Evolutionary conservation across 2,797 vertebrate species (phyloP).

Genomic region (Mallotus villosus): DNA sequence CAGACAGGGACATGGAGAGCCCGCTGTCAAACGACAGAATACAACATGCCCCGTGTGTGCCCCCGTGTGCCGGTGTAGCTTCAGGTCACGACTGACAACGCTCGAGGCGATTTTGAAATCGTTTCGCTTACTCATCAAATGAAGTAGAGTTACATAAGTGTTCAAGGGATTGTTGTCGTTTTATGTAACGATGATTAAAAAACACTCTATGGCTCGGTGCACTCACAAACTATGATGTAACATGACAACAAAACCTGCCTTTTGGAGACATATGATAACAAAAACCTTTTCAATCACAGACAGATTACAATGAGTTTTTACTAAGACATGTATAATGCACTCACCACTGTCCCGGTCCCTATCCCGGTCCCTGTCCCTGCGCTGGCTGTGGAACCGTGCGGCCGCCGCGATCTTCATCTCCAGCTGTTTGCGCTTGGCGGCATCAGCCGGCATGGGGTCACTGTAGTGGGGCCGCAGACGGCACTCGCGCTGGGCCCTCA

Average conservation of each 20-base stretch:
- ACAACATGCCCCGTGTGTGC: neutral
- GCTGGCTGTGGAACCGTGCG: conserved; percentile 81
- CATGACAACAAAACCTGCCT: too few species aligned
- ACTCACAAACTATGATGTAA: too few species aligned
- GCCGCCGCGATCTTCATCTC: conserved; percentile 89
- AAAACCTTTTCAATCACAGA: too few species aligned
- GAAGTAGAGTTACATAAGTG: neutral
- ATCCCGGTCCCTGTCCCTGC: conserved; percentile 73
- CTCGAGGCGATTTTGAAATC: neutral
- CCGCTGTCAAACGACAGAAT: neutral
- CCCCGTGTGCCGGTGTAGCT: neutral
- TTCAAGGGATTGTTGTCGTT: neutral
- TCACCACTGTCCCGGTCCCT: conserved; percentile 72
- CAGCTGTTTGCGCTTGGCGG: conserved; percentile 88
- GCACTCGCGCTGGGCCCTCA: conserved; percentile 84
- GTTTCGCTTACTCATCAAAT: neutral
- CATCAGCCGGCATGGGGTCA: conserved; percentile 87
- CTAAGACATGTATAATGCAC: conserved; percentile 15
- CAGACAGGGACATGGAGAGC: neutral
- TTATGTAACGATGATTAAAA: neutral
- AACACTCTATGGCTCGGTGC: too few species aligned
- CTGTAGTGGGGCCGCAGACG: conserved; percentile 87
- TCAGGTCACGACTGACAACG: neutral
- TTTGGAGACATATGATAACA: too few species aligned
- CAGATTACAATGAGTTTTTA: too few species aligned